Conservation (phyloP, 2,113 vertebrate species). For the Morphnarchus princeps region DNA sequence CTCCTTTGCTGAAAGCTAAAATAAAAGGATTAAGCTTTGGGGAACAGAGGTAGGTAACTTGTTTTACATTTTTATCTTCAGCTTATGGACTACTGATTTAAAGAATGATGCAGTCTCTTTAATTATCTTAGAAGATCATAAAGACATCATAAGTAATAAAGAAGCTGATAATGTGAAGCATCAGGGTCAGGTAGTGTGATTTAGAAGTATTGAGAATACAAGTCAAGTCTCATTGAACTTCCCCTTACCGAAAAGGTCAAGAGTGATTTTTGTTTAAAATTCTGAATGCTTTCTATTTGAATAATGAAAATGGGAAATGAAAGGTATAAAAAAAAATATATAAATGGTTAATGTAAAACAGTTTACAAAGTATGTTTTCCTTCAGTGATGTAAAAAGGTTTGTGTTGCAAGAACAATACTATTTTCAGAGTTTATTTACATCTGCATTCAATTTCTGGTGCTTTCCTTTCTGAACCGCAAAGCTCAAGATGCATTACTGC, state of each 20-base stretch:
- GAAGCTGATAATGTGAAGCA: background rate
- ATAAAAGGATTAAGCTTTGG: background rate
- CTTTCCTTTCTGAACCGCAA: background rate
- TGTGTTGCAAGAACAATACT: background rate
- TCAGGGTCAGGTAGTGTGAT: background rate
- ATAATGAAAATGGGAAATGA: background rate
- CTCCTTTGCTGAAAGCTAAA: background rate
- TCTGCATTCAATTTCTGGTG: background rate
- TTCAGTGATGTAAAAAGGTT: background rate
- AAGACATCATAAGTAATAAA: background rate
- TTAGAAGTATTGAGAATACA: background rate
- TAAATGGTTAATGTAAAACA: background rate
- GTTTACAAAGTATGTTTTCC: background rate
- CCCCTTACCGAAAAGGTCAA: background rate
- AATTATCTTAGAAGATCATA: background rate
- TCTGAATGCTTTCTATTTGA: background rate
- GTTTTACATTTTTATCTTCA: background rate
- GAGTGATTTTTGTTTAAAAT: background rate
- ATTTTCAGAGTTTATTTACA: slow-evolving; percentile 15
- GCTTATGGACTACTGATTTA: background rate
- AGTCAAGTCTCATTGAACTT: background rate
- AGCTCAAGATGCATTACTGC: background rate
- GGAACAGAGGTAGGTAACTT: background rate
- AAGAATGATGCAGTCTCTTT: background rate
- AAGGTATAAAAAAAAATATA: background rate